phyloP scores from a whole-genome alignment of 2,797 vertebrate species.

The Myotis pilosus region DNA sequence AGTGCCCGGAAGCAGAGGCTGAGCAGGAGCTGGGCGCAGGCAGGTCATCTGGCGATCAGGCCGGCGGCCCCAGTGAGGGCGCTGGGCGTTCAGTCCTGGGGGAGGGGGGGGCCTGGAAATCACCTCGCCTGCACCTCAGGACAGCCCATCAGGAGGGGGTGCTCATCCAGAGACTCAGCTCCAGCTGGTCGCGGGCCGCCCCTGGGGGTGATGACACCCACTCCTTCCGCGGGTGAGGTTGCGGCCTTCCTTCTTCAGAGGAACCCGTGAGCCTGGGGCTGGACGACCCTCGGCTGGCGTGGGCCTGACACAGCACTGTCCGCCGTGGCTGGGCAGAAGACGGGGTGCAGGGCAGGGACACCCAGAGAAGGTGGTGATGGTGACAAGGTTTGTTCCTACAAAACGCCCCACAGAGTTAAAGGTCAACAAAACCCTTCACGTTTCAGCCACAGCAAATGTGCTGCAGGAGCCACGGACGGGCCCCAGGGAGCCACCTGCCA shows the following conservation, averaged over 20 bases:
- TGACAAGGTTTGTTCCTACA: background rate
- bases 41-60: background rate
- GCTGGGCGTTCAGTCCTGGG: background rate
- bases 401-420: background rate
- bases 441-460: background rate
- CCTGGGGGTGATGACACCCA: background rate
- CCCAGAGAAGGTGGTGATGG: background rate
- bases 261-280: background rate
- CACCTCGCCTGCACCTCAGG: accelerated
- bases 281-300: accelerated
- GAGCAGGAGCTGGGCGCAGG: background rate
- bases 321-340: accelerated
- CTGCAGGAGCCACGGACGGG: background rate
- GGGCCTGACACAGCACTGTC: background rate
- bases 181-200: background rate
- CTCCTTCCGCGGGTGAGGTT: background rate
- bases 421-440: background rate
- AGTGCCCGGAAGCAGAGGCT: background rate
- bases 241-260: background rate
- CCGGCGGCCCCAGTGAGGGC: background rate
- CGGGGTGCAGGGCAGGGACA: background rate
- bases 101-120: too few relatives aligned
- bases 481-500: background rate
- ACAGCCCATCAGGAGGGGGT: background rate
- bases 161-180: background rate